Conservation (phyloP, 2,888 invertebrate species). For the Atethmia centrago region DNA sequence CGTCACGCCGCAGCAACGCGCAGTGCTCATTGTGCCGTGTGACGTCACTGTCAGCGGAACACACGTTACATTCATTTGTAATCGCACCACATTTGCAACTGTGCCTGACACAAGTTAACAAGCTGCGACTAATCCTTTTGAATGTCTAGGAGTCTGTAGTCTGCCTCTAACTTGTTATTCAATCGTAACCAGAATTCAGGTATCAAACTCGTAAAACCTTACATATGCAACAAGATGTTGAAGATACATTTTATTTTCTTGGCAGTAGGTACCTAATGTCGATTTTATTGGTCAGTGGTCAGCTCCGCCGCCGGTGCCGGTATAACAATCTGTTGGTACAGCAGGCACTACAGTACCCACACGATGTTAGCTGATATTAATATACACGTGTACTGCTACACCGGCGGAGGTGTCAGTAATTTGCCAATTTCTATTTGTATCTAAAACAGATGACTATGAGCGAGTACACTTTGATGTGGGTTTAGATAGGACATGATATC, state of each 20-base stretch:
- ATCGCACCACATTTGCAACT: conserved; percentile 11
- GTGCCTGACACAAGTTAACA: conserved; percentile 24
- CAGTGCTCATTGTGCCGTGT: background rate
- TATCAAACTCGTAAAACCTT: conserved; percentile 40
- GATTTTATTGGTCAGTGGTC: conserved; percentile 32
- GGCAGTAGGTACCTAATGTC: conserved; percentile 17
- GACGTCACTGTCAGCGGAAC: background rate
- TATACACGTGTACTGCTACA: background rate
- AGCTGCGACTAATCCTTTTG: conserved; percentile 17
- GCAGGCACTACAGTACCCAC: background rate
- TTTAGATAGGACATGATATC: conserved; percentile 35
- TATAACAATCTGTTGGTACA: conserved; percentile 27
- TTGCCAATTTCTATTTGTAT: conserved; percentile 63
- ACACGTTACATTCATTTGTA: conserved; percentile 8
- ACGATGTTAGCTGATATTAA: conserved; percentile 5
- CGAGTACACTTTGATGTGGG: conserved; percentile 46
- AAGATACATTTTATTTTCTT: conserved; percentile 40
- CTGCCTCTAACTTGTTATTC: conserved; percentile 29
- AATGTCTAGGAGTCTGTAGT: background rate
- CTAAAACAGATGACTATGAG: conserved; percentile 56
- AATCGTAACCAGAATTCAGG: conserved; percentile 20
- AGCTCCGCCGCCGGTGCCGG: conserved; percentile 10
- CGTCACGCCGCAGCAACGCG: background rate
- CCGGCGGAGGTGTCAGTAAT: conserved; percentile 20
- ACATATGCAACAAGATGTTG: conserved; percentile 32